Evolutionary conservation across 2,797 vertebrate species (phyloP), one percentile per base, ranked within the genome.

Genomic region (Malacoctenus gilli): DNA sequence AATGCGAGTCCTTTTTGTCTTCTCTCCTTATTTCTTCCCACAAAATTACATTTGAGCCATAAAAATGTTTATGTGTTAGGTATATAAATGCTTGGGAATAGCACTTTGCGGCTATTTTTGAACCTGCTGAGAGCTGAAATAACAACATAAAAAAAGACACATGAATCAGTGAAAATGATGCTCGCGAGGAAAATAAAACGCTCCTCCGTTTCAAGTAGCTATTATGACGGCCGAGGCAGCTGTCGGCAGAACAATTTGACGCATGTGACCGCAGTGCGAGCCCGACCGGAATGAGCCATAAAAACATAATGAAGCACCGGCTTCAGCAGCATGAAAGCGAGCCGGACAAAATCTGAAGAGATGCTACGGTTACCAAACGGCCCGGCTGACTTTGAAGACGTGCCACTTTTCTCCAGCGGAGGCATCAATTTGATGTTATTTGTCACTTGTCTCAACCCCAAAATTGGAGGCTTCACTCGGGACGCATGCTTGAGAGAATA

Each of bases 1-100:
- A 81, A 69, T 67, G 42, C 12, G 43, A 63, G 68, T 76, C 75
- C 67, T 79, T 68, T 82, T 83, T 82, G 71, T 88, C 68, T 67
- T 68, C 50, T 50, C 19, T 40, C 60, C 77, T 74, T 75, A 68
- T 62, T 76, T 48, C 61, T 72, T 41, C 67, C 77, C 72, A 62
- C 83, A 85, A 85, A 87, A 89, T 86, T 83, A 87, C 78, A 89
- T 84, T 75, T 2, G 49, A 70, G 74, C 83, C 74, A 81, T 84
- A 88, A 88, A 86, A 80, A 73, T 71, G 69, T 85, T 90, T 86
- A 89, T 77, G 70, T 76, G 76, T 84, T 80, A 77, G 64, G 75
- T 77, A 60, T 72, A 76, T 81, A 84, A 83, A 77, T 78, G 75
- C 63, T 81, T 66, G 66, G 61, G 64, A 85, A 85, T 72, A 77